These are phyloP conservation scores for Chanos chanos DNA, from an alignment of 2,797 vertebrate species.

Conservation along the genomic window DNA sequence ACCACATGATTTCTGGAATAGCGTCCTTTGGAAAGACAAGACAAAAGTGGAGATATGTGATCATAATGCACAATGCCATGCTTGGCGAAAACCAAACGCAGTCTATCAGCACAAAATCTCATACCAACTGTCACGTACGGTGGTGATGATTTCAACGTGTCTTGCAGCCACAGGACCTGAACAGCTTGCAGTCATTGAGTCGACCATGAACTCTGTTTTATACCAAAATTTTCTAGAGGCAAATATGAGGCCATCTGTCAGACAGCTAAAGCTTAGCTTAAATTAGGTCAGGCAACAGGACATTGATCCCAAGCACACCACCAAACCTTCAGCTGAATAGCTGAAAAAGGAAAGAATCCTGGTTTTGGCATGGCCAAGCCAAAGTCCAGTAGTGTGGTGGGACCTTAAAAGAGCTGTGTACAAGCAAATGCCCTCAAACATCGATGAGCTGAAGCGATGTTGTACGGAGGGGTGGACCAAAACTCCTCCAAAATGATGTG, in stretches of 20 bases:
- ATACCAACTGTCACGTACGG: constrained; percentile 10
- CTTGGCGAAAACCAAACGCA: constrained; percentile 15
- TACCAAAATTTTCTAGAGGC: background rate
- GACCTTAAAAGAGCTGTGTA: too few relatives aligned
- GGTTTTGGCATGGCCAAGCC: too few relatives aligned
- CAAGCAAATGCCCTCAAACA: too few relatives aligned
- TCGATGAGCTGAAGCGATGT: too few relatives aligned
- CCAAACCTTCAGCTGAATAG: background rate
- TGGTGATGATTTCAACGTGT: constrained; percentile 13
- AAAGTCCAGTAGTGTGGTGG: too few relatives aligned
- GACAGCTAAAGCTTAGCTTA: background rate
- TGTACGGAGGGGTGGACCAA: too few relatives aligned
- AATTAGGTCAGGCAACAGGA: background rate
- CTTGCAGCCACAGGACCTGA: background rate
- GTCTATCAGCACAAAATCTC: constrained; percentile 5
- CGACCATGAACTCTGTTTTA: constrained; percentile 14
- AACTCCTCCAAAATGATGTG: too few relatives aligned
- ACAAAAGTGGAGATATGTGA: constrained; percentile 5
- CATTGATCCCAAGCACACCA: background rate
- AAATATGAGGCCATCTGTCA: constrained; percentile 9
- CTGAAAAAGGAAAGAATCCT: too few relatives aligned
- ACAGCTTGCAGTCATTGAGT: constrained; percentile 4
- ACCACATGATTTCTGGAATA: constrained; percentile 4
- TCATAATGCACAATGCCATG: constrained; percentile 9
- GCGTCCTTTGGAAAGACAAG: background rate